Evolutionary conservation across 2,113 vertebrate species (phyloP).

Genomic region (Spermophilus dauricus): DNA sequence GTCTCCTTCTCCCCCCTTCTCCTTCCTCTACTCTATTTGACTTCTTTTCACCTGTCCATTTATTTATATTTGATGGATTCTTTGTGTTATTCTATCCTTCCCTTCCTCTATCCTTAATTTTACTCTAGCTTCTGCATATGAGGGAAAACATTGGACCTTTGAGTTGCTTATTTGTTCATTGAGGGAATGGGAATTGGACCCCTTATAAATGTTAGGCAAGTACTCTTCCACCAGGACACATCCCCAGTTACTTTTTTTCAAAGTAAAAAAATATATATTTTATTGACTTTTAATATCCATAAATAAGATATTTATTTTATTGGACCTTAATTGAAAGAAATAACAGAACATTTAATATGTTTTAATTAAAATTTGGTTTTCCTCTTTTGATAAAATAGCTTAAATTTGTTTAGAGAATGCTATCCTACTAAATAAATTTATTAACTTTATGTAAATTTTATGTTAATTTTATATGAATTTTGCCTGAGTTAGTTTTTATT

Average conservation of each 20-base stretch:
- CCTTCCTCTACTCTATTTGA: too few relatives aligned
- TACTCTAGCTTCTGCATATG: too few relatives aligned
- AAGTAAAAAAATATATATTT: conserved; percentile 6
- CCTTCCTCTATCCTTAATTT: too few relatives aligned
- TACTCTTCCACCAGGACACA: not conserved
- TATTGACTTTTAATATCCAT: not conserved
- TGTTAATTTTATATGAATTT: conserved; percentile 31
- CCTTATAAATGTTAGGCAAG: not conserved
- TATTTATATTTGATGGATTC: too few relatives aligned
- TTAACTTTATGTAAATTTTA: not conserved
- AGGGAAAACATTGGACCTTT: too few relatives aligned
- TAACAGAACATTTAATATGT: not conserved
- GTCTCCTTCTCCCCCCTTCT: too few relatives aligned
- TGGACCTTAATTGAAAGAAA: conserved; percentile 3
- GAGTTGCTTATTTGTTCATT: not conserved
- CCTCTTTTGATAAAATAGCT: not conserved
- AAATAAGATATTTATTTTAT: conserved; percentile 4
- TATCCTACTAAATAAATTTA: not conserved
- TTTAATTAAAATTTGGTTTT: not conserved
- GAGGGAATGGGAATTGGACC: not conserved
- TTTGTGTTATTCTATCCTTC: too few relatives aligned
- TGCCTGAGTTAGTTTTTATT: not conserved
- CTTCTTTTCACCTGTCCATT: too few relatives aligned
- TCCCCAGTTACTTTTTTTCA: not conserved
- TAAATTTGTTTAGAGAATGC: not conserved